A percentile compares a stretch with the other conserved stretches of the same genome.
These are phyloP conservation scores for Misgurnus mizolepis DNA, from an alignment of 2,113 vertebrate genomes.

Conservation along the genomic window DNA sequence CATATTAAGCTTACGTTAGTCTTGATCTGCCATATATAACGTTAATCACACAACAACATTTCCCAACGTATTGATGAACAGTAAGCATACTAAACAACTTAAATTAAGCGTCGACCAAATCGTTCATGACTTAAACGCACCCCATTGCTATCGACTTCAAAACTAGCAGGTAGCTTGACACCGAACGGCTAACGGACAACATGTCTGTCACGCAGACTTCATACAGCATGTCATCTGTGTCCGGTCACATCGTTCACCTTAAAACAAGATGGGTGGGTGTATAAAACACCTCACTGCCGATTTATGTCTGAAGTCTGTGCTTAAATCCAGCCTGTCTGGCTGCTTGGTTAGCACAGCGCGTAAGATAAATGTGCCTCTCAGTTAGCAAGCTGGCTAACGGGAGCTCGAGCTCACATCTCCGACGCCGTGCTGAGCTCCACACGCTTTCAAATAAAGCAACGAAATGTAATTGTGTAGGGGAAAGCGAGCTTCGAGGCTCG, in stretches of 20 bases:
- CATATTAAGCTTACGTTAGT: not conserved
- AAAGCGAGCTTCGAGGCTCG: not conserved
- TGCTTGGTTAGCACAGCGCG: not conserved
- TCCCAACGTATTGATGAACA: not conserved
- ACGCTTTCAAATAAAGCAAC: not conserved
- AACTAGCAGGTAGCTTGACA: conserved; percentile 18
- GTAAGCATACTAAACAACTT: not conserved
- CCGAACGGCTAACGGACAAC: conserved; percentile 23
- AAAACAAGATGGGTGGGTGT: not conserved
- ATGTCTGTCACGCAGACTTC: conserved; percentile 1
- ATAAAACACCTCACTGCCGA: too few species aligned
- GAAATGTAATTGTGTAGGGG: not conserved
- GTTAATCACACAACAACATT: not conserved
- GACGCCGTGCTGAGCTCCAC: too few species aligned
- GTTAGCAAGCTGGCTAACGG: conserved; percentile 32
- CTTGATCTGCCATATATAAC: too few species aligned
- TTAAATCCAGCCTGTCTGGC: not conserved
- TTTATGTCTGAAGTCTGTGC: not conserved
- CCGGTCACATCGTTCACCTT: not conserved
- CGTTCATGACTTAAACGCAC: not conserved
- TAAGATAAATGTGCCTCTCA: conserved; percentile 15
- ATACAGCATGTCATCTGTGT: conserved; percentile 22
- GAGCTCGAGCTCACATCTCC: conserved; percentile 16
- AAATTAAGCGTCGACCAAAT: not conserved
- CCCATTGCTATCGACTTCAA: not conserved